phyloP scores from a whole-genome alignment of 2,888 invertebrate species.

The Cheilosia grossa region DNA sequence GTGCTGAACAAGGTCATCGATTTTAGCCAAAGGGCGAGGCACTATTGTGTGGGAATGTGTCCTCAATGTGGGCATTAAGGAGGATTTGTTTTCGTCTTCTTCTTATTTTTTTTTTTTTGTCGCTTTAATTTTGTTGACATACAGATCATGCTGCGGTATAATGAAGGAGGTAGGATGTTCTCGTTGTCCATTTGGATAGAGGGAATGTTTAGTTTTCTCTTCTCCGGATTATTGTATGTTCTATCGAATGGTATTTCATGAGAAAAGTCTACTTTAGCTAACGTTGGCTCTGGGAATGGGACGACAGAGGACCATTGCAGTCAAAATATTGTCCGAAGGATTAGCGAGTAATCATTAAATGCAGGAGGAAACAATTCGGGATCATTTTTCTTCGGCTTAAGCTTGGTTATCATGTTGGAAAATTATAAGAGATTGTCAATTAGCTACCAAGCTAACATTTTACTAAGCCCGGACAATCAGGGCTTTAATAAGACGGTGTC shows the following conservation, averaged over 20 bases:
- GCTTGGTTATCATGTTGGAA: too few relatives aligned
- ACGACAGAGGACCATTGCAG: background rate
- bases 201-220: slow-evolving; percentile 6
- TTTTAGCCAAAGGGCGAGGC: slow-evolving; percentile 29
- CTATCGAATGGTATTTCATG: background rate
- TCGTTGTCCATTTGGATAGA: background rate
- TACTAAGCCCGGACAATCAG: too few relatives aligned
- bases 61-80: slow-evolving; percentile 57
- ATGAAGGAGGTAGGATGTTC: slow-evolving; percentile 10
- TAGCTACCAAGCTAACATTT: too few relatives aligned
- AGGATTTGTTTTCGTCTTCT: slow-evolving; percentile 21
- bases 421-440: too few relatives aligned
- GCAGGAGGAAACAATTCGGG: background rate
- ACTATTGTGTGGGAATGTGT: slow-evolving; percentile 3
- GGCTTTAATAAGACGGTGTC: too few relatives aligned
- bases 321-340: background rate
- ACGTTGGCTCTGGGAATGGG: background rate
- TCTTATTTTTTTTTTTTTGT: background rate
- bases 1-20: slow-evolving; percentile 63
- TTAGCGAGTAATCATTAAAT: background rate
- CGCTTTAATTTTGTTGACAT: slow-evolving; percentile 42
- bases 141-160: slow-evolving; percentile 30
- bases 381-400: too few relatives aligned
- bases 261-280: slow-evolving; percentile 3
- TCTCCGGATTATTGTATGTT: background rate